Conservation (phyloP, 2,888 invertebrate genomes). For the Acheta domesticus region DNA sequence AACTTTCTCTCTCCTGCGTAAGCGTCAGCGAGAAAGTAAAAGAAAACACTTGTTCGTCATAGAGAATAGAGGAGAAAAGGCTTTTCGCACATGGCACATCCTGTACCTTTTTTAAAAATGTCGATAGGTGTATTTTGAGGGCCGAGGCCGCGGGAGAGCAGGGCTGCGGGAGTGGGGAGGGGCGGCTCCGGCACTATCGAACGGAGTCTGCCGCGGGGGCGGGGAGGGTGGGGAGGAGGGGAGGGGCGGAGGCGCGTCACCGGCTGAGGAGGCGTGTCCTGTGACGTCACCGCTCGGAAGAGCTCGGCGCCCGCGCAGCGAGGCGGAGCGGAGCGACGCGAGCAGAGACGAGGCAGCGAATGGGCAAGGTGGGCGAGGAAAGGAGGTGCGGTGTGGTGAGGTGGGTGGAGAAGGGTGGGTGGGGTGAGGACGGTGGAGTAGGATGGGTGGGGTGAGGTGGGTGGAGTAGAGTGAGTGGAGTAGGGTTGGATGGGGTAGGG, state of each 20-base stretch:
- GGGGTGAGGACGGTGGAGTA: not conserved
- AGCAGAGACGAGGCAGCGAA: not conserved
- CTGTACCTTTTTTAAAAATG: too few relatives aligned
- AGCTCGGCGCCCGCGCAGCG: not conserved
- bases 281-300: conserved; percentile 7
- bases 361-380: not conserved
- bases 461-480: too few relatives aligned
- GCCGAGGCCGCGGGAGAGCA: too few relatives aligned
- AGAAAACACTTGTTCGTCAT: too few relatives aligned
- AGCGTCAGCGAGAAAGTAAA: too few relatives aligned
- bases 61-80: too few relatives aligned
- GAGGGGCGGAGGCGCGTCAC: not conserved
- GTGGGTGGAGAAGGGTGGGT: fast-evolving
- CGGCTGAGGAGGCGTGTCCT: not conserved
- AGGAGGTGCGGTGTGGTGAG: not conserved
- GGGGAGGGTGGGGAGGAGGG: too few relatives aligned
- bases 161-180: too few relatives aligned
- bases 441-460: not conserved
- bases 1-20: too few relatives aligned
- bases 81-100: too few relatives aligned
- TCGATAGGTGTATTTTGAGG: too few relatives aligned
- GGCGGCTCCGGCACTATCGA: not conserved
- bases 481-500: too few relatives aligned
- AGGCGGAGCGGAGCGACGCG: not conserved
- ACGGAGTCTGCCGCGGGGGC: not conserved